Evolutionary conservation across 2,797 vertebrate species (phyloP), one percentile per base, ranked within the genome.

Genomic region (Sarcoramphus papa): DNA sequence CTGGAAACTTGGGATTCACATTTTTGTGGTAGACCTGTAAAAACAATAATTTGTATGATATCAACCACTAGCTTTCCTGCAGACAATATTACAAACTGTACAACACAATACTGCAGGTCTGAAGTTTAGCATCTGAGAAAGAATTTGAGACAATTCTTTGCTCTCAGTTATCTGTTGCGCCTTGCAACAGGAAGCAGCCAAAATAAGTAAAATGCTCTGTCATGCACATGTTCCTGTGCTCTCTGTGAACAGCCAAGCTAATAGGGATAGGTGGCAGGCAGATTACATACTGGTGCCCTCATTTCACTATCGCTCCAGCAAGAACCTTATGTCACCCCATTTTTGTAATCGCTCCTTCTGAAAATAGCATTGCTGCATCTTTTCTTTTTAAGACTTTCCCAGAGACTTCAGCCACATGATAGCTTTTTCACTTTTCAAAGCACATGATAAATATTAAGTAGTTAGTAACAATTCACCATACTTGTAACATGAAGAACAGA

Each of bases 11-110:
- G 4, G 98, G 98, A 82, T 99, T 98, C 59, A 97, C 97, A 63
- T 99, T 98, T 98, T 98, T 99, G 96, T 98, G 98, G 96, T 99
- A 99, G 51, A 99, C 98, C 99, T 99, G 93, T 18, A 90, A 91
- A 90, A 90, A n/a, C n/a, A 63, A 12, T 30, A 21, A 84, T 24
- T 59, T 30, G 25, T 43, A 33, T 1, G 1, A 28, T 22, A 56
- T 7, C 50, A 57, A 7, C 6, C 33, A 50, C 54, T 62, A 54
- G 8, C 11, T 19, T 54, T 81, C 20, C 57, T 69, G 35, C 22
- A 62, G 25, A 51, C 15, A 81, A 3, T 15, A 33, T 16, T 21
- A 63, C 43, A 37, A 50, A 62, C 47, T 31, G 33, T 5, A 47
- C 21, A 64, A 86, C 53, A 77, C 19, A 54, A 27, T 6, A 76